These are phyloP conservation scores for Cephalophus harveyi DNA, from an alignment of 2,113 vertebrate genomes.

Conservation along the genomic window DNA sequence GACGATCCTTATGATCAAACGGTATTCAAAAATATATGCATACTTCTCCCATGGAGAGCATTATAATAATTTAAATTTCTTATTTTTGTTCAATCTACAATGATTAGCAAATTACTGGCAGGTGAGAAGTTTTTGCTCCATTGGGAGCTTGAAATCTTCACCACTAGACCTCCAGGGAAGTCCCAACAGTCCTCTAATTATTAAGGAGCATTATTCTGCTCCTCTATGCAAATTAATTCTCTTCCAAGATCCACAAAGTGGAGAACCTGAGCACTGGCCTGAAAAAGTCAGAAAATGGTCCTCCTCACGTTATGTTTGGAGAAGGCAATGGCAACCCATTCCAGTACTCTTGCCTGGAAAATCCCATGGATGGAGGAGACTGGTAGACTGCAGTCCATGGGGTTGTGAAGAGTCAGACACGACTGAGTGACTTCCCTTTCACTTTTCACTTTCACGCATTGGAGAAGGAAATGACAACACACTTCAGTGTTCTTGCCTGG, in stretches of 20 bases:
- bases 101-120: neutral
- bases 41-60: neutral
- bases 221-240: neutral
- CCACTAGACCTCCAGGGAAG: neutral
- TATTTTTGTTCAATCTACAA: neutral
- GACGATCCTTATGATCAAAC: neutral
- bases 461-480: no score
- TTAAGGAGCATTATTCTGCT: neutral
- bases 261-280: neutral
- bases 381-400: no score
- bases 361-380: no score
- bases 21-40: neutral
- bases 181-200: neutral
- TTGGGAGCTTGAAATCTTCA: neutral
- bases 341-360: no score
- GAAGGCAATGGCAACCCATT: no score
- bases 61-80: neutral
- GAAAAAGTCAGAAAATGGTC: neutral
- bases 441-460: no score
- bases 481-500: no score
- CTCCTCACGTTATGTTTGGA: neutral
- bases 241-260: neutral
- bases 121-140: neutral
- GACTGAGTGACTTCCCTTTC: no score
- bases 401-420: no score